Evolutionary conservation across 2,797 vertebrate species (phyloP), one percentile per base, ranked within the genome.

Genomic region (Poeciliopsis paucimaculata): DNA sequence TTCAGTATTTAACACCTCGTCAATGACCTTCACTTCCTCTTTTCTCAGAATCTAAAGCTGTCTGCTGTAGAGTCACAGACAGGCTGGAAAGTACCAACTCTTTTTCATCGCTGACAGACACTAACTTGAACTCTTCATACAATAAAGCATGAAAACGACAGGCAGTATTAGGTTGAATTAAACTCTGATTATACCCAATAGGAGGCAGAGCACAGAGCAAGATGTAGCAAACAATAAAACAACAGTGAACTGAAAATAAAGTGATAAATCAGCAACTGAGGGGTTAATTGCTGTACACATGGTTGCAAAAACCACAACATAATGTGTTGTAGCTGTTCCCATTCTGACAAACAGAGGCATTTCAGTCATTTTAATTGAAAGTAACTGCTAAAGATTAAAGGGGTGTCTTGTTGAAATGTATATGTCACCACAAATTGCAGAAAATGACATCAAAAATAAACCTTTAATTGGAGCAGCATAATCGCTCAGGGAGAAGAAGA

Each of bases 201-300:
- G 75, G 60, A 55, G 53, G 47, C 62, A 76, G 51, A 78, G 34
- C 66, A 76, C 79, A 80, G 80, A 80, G 80, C 82, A 90, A 89
- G 90, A 91, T 86, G 84, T 84, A 68, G 80, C 77, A 87, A 84
- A 91, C 81, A 89, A 91, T 92, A 86, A 86, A 85, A 90, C 87
- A 91, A 89, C 88, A 83, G 78, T 51, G 55, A 41, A 55, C 34
- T 64, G 70, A 81, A 82, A 84, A 80, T 72, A 88, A 88, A 77
- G 64, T 76, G 82, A 82, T 80, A 45, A 34, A 64, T 62, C 36
- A 57, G 13, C 20, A 66, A 41, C 12, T 46, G 7, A 28, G 20
- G 2, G 53, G 26, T 78, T 26, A 45, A 51, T 51, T 55, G 18
- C 39, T 77, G 34, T 68, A 36, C 55, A 9, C 7, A 28, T 26